Evolutionary conservation across 2,113 vertebrate species (phyloP).

Genomic region (Microcebus murinus): DNA sequence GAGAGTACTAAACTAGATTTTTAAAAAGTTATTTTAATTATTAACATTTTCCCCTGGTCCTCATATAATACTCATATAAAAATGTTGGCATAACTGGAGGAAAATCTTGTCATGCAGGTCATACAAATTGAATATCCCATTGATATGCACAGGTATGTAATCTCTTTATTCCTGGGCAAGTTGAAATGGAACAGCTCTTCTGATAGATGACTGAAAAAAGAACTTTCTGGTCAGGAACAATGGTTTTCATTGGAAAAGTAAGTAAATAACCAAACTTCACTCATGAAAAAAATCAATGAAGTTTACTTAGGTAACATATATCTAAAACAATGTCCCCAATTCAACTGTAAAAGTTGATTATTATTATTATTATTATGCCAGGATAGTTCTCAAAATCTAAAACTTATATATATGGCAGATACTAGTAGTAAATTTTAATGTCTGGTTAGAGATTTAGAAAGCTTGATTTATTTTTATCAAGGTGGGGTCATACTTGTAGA

Average conservation of each 20-base stretch:
- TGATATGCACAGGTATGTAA: neutral
- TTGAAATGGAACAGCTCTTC: neutral
- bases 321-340: neutral
- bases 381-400: neutral
- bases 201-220: neutral
- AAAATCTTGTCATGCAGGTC: neutral
- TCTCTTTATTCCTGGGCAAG: neutral
- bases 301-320: neutral
- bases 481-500: neutral
- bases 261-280: neutral
- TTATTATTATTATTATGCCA: neutral
- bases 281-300: neutral
- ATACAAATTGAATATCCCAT: neutral
- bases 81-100: neutral
- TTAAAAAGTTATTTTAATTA: neutral
- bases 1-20: neutral
- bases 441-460: neutral
- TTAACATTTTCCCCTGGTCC: neutral
- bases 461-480: neutral
- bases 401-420: neutral
- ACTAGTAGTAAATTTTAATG: neutral
- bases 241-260: neutral
- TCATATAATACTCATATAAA: neutral
- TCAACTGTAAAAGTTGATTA: neutral
- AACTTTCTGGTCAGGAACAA: neutral